Base-by-base conservation (phyloP, 2,888 invertebrate species). In the Trissolcus japonicus region DNA sequence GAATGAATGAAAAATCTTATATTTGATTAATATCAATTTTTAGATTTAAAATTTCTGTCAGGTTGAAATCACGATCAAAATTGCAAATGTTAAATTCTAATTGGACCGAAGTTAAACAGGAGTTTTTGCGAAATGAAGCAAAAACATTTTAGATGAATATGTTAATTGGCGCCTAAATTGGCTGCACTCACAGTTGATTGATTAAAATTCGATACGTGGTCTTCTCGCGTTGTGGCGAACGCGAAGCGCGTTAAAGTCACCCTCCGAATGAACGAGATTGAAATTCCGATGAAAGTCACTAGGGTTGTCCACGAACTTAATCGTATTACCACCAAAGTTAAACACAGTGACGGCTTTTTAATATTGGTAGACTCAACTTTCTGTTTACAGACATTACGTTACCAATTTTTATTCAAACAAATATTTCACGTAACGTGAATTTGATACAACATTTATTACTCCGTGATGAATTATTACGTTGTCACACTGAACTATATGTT, bases 151-250 rank as follows among this genome's bases (percentile, higher is more conserved):
- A 78, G 85, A 86, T 85, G 86, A 87, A 87, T 87, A 87, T 87
- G 87, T 87, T 87, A 87, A 87, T 87, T 87, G 86, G 83, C 84
- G 84, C 80, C 81, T 83, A 84, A 85, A 87, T 87, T 86, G 85
- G 86, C 84, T 87, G 86, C 85, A 86, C 81, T 83, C 84, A 84
- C 81, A 82, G 85, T 86, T 87, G 87, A 87, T 87, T 86, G 87
- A 87, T 87, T 87, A 86, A 87, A 87, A 86, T 86, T 87, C 87
- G 87, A 87, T 87, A 87, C 86, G 84, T 83, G 81, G 79, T 79
- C 79, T 79, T 79, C 79, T 71, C 69, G 79, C 55, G 72, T 74
- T 55, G 71, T 73, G 67, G 78, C 71, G 74, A 76, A 63, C 76
- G 78, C 74, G 74, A 71, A 76, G 78, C 79, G 80, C 81, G 79